A percentile compares a stretch with the other conserved stretches of the same genome.
Evolutionary conservation across 2,888 invertebrate genomes (phyloP).

Genomic region (Standfussiana lucernea): DNA sequence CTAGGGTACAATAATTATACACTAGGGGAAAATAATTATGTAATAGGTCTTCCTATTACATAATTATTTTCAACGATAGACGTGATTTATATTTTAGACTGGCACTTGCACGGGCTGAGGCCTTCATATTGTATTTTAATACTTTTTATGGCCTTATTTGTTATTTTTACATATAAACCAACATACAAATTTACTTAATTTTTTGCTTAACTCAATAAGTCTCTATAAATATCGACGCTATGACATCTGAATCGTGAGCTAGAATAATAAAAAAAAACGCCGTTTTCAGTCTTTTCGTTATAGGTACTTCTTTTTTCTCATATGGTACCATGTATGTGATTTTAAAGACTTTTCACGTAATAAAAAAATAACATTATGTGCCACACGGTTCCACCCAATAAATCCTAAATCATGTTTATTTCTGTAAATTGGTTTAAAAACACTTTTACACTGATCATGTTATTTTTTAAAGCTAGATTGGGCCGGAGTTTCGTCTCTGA

Average conservation of each 20-base stretch:
- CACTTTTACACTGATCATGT: too few relatives aligned
- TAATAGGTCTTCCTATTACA: too few relatives aligned
- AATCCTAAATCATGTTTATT: too few relatives aligned
- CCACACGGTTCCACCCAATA: neutral
- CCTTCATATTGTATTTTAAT: neutral
- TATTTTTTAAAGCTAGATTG: too few relatives aligned
- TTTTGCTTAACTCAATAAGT: neutral
- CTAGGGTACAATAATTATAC: too few relatives aligned
- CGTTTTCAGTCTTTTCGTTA: neutral
- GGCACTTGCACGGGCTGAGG: too few relatives aligned
- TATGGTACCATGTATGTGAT: neutral
- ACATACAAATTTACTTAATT: neutral
- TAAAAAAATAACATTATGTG: neutral
- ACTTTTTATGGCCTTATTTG: too few relatives aligned
- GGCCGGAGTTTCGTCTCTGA: too few relatives aligned
- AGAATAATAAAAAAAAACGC: neutral
- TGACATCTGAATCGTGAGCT: neutral
- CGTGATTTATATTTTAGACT: neutral
- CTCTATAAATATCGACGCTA: neutral
- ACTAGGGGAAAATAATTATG: too few relatives aligned
- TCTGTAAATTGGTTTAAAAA: too few relatives aligned
- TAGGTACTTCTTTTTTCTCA: neutral
- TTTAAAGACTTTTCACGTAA: neutral
- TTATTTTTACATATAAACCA: neutral
- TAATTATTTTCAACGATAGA: neutral